Evolutionary conservation across 2,113 vertebrate genomes (phyloP), one percentile per base, ranked within the genome.

Genomic region (Malurus melanocephalus): DNA sequence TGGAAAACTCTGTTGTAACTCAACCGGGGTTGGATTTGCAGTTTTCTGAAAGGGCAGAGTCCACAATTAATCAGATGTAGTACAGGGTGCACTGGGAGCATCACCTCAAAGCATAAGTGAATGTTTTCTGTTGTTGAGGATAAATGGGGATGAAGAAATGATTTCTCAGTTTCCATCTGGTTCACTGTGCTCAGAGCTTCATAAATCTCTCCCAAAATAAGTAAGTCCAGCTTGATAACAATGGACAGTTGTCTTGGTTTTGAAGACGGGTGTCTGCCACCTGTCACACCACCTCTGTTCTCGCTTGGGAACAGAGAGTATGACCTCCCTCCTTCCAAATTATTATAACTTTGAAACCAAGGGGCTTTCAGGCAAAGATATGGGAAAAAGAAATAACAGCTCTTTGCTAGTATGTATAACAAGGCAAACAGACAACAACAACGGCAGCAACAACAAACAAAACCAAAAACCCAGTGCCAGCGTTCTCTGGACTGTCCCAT

Each of bases 191-290:
- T 84, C 56, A 76, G 49, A 82, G 71, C 83, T 78, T 88, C 66
- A 72, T 92, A 90, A 92, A 93, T 90, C 71, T 92, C 30, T 64
- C 35, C 23, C 24, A 38, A 28, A 90, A 77, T 78, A 78, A 88
- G 71, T 62, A 76, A 88, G 26, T 43, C 28, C 42, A 33, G 28
- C 55, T 89, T 71, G 56, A 42, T 77, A 80, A 79, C 35, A 59
- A 83, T 55, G 68, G 78, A 48, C 68, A 83, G 65, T 71, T 38
- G 38, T 38, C 38, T 38, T 38, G 38, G 38, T 38, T 38, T 38
- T 38, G 11, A 38, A 38, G 38, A 38, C 38, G 38, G 38, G 38
- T 38, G 38, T 38, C 10, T 38, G 38, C 38, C 38, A 38, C 38
- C 35, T 35, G 35, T 35, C 35, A 35, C 35, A 35, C 35, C 35